phyloP scores from a whole-genome alignment of 2,113 vertebrate genomes.

The Thinocorus orbignyianus region DNA sequence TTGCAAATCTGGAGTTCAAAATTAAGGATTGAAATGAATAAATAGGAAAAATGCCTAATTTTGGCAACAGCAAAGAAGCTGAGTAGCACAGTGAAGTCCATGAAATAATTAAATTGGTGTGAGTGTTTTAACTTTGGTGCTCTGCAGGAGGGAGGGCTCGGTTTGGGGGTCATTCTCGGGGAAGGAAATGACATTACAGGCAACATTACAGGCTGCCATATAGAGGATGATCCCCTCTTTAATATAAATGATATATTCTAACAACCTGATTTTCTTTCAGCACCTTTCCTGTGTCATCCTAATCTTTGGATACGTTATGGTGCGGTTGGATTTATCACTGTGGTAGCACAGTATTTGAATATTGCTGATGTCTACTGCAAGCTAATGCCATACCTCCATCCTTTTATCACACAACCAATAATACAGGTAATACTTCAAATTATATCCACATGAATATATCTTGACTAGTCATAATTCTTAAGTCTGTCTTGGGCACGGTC shows the following conservation, averaged over 20 bases:
- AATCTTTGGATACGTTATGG: conserved; percentile 98
- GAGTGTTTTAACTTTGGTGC: not conserved
- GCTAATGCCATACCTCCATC: conserved; percentile 92
- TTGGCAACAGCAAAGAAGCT: not conserved
- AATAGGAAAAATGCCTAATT: not conserved
- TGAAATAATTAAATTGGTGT: not conserved
- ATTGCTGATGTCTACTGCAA: conserved; percentile 98
- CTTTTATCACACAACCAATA: conserved; percentile 94
- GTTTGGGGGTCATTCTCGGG: not conserved
- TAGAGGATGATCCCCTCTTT: not conserved
- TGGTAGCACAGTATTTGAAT: conserved; percentile 93
- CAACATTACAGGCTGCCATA: not conserved
- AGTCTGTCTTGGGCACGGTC: not conserved
- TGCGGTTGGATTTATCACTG: conserved; percentile 95
- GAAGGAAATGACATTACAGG: not conserved
- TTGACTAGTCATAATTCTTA: not conserved
- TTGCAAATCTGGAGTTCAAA: not conserved
- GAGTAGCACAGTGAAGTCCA: not conserved
- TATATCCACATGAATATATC: not conserved
- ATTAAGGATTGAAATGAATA: not conserved
- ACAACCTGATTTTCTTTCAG: conserved; percentile 56
- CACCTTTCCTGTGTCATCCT: conserved; percentile 95
- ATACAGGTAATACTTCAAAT: conserved; percentile 85
- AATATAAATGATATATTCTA: not conserved
- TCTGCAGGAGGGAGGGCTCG: not conserved